Base-by-base conservation (phyloP, 2,113 vertebrate genomes). In the Stictonetta naevosa region DNA sequence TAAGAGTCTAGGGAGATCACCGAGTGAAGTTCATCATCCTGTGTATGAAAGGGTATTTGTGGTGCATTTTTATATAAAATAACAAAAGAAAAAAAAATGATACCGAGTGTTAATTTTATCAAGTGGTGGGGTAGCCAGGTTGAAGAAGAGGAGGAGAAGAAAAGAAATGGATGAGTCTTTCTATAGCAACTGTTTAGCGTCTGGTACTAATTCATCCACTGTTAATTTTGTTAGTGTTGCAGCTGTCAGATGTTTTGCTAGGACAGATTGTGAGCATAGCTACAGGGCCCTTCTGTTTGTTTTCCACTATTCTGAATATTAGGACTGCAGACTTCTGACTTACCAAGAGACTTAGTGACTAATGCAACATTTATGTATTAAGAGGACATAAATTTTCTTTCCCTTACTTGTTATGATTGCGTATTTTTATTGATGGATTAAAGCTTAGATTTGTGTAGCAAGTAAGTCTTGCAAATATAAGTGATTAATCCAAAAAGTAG, bases 141-240 rank as follows among this genome's bases (percentile, higher is more conserved):
- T 94, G 86, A 68, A 69, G 93, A 91, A 93, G 82, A 46, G 38
- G 40, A 91, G 36, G 90, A 92, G 58, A 74, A 74, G 92, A 88
- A 88, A 92, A 97, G 82, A 80, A 90, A 74, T 86, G 89, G 92
- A 95, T 95, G 95, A 93, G 79, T 97, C 95, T 97, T 97, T 97
- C 96, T 93, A 40, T 68, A 96, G 97, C 97, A 97, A 98, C 98
- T 98, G 98, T 97, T 98, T 97, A 98, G 98, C 95, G 98, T 99
- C 98, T 99, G 98, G 98, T 99, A 99, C 98, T 99, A 99, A 99
- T 98, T 99, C 99, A 99, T 99, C 98, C 98, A 98, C 98, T 98
- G 98, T 99, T 99, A 99, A 99, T 99, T 98, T 98, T 98, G 98
- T 99, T 99, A 98, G 98, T 98, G 98, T 97, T 98, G 98, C 99